These are phyloP conservation scores for Drosophila glabriapex DNA, from an alignment of 2,888 invertebrate species.

Conservation along the genomic window DNA sequence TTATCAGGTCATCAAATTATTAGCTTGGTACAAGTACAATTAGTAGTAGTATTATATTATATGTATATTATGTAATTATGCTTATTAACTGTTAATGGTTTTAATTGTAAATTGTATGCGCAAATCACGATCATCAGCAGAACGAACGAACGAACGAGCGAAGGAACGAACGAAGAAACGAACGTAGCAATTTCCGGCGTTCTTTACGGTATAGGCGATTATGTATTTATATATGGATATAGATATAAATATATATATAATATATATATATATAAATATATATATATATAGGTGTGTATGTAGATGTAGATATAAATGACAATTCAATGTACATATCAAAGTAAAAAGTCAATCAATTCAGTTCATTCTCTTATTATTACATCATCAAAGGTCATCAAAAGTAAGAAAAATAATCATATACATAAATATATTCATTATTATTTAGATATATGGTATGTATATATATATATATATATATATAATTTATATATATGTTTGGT, in stretches of 20 bases:
- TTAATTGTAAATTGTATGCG: constrained; percentile 58
- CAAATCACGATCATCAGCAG: constrained; percentile 82
- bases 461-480: constrained; percentile 36
- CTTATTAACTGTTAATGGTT: constrained; percentile 44
- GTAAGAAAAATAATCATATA: constrained; percentile 71
- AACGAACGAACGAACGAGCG: constrained; percentile 78
- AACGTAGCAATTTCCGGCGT: constrained; percentile 69
- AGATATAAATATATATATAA: constrained; percentile 36
- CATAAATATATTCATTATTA: constrained; percentile 67
- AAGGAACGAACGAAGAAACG: constrained; percentile 65
- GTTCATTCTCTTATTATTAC: constrained; percentile 77
- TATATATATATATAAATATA: constrained; percentile 21
- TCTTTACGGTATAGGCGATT: constrained; percentile 40
- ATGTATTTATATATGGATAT: constrained; percentile 35
- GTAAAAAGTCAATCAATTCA: constrained; percentile 74
- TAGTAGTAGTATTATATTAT: constrained; percentile 40
- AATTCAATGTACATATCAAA: constrained; percentile 72
- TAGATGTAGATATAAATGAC: constrained; percentile 58
- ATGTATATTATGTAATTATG: constrained; percentile 51
- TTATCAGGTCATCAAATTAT: constrained; percentile 61
- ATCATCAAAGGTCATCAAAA: constrained; percentile 77
- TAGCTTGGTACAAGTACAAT: constrained; percentile 55
- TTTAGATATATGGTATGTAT: constrained; percentile 36
- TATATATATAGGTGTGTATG: constrained; percentile 35
- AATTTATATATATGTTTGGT: constrained; percentile 19